Evolutionary conservation across 2,113 vertebrate species (phyloP).

Genomic region (Spea multiplicata): DNA sequence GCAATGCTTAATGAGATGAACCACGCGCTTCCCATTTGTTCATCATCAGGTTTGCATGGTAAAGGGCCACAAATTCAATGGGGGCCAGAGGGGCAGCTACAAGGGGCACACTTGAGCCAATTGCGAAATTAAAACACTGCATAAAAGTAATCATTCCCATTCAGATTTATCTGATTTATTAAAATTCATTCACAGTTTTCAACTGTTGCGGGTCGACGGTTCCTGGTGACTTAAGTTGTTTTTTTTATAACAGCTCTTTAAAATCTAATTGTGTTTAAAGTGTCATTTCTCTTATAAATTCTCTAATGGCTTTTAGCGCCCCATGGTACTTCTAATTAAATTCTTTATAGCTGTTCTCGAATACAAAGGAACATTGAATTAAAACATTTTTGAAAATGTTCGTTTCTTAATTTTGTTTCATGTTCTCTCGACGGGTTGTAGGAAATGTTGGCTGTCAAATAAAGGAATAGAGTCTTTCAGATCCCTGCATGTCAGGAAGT

Average conservation of each 20-base stretch:
- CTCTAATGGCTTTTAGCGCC: neutral
- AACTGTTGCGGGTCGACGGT: no score
- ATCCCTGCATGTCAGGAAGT: constrained; percentile 15
- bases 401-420: constrained; percentile 18
- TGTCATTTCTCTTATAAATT: neutral
- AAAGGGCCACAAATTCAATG: no score
- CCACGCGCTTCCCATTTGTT: no score
- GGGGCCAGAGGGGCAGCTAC: no score
- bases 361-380: constrained; percentile 13
- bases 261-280: neutral
- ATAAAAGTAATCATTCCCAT: no score
- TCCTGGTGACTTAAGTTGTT: no score
- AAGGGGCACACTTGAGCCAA: no score
- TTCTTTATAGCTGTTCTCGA: neutral
- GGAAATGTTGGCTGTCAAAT: constrained; percentile 35
- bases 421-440: constrained; percentile 20
- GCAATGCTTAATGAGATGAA: no score
- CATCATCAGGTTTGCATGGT: no score
- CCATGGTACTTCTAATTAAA: constrained; percentile 24
- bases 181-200: no score
- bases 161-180: no score
- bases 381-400: neutral
- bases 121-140: no score
- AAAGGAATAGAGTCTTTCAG: constrained; percentile 16
- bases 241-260: neutral